phyloP scores from a whole-genome alignment of 2,888 invertebrate genomes.

The Apodemia mormo region DNA sequence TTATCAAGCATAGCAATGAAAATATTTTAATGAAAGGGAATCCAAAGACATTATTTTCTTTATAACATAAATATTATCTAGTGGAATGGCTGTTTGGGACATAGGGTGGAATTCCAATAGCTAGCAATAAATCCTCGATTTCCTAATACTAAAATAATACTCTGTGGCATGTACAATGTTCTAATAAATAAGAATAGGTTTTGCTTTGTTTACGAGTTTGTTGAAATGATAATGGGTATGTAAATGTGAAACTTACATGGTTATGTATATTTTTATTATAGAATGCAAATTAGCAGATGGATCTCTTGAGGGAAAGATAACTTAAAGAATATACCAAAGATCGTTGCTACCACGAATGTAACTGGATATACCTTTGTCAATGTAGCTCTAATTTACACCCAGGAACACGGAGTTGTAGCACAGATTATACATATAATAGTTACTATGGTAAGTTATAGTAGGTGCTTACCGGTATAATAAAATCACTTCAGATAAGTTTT shows the following conservation, averaged over 20 bases:
- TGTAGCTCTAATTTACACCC: too few relatives aligned
- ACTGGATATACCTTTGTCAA: too few relatives aligned
- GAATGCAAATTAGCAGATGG: too few relatives aligned
- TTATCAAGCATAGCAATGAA: conserved; percentile 16
- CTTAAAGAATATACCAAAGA: too few relatives aligned
- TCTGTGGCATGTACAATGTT: background rate
- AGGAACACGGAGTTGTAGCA: too few relatives aligned
- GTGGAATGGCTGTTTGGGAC: conserved; percentile 45
- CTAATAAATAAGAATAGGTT: background rate
- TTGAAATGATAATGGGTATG: background rate
- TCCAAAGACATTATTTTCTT: conserved; percentile 21
- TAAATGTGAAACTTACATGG: background rate
- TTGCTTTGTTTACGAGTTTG: background rate
- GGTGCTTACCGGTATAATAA: too few relatives aligned
- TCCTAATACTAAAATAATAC: conserved; percentile 37
- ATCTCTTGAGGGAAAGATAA: too few relatives aligned
- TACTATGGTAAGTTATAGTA: too few relatives aligned
- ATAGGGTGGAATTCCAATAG: conserved; percentile 41
- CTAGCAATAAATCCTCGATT: conserved; percentile 39
- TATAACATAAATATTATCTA: conserved; percentile 32
- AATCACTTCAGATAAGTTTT: too few relatives aligned
- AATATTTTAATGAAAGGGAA: conserved; percentile 21
- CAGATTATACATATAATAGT: too few relatives aligned
- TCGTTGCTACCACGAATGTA: too few relatives aligned
- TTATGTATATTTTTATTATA: background rate